phyloP scores from a whole-genome alignment of 2,113 vertebrate genomes.

The Paradisaea rubra region DNA sequence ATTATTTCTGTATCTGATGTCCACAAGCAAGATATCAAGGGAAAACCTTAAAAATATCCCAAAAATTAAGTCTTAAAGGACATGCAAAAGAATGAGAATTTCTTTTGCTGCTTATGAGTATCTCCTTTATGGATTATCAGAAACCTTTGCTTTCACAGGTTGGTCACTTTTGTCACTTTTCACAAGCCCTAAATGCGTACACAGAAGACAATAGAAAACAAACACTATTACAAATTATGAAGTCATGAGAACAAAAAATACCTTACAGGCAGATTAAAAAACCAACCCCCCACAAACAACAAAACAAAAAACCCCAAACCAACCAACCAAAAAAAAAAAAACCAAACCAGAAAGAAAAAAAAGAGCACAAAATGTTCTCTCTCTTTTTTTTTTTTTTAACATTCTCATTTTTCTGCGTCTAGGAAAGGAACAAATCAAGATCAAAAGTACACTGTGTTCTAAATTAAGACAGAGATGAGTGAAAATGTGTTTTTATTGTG shows the following conservation, averaged over 20 bases:
- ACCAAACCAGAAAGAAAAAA: not conserved
- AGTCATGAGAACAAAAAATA: not conserved
- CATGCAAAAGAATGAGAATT: not conserved
- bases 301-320: not conserved
- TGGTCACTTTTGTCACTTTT: not conserved
- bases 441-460: not conserved
- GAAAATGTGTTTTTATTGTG: not conserved
- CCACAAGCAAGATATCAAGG: not conserved
- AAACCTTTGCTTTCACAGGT: not conserved
- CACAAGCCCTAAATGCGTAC: not conserved
- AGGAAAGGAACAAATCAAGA: not conserved
- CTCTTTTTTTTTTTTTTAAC: not conserved
- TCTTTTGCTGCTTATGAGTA: not conserved
- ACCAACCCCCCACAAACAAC: rapidly evolving
- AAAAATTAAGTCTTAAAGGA: not conserved
- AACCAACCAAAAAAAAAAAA: not conserved
- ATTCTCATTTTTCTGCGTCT: not conserved
- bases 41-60: not conserved
- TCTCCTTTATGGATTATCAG: not conserved
- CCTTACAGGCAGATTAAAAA: not conserved
- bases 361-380: not conserved
- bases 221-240: not conserved
- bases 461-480: slow-evolving; percentile 4
- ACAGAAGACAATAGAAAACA: not conserved
- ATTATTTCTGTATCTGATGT: not conserved